These are phyloP conservation scores for Agelastica alni DNA, from an alignment of 2,888 invertebrate genomes.

Conservation along the genomic window DNA sequence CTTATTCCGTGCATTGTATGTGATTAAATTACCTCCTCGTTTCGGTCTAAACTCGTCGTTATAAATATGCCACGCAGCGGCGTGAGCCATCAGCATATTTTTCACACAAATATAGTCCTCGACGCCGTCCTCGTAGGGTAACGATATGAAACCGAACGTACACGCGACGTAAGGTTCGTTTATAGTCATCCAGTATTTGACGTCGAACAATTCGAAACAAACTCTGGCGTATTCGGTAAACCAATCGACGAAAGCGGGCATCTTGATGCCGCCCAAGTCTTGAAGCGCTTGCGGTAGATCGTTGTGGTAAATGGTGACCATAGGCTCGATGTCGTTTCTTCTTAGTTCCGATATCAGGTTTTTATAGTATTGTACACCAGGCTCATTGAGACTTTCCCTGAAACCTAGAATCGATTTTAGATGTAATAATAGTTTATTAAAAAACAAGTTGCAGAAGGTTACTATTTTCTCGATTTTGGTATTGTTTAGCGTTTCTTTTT, in stretches of 20 bases:
- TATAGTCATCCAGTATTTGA: slow-evolving; percentile 13
- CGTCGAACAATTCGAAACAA: slow-evolving; percentile 8
- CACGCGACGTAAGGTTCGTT: slow-evolving; percentile 38
- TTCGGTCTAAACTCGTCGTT: slow-evolving; percentile 61
- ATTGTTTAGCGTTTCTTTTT: too few relatives aligned
- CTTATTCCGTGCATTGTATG: too few relatives aligned
- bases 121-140: slow-evolving; percentile 58
- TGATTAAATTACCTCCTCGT: slow-evolving; percentile 50
- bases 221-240: slow-evolving; percentile 7
- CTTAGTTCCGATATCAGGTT: slow-evolving; percentile 16
- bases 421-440: too few relatives aligned
- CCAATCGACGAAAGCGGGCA: slow-evolving; percentile 2
- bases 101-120: slow-evolving; percentile 66
- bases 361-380: slow-evolving; percentile 19
- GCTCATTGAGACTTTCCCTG: slow-evolving; percentile 8
- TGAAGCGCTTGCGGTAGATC: slow-evolving; percentile 6
- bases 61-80: slow-evolving; percentile 64
- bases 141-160: slow-evolving; percentile 58
- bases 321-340: slow-evolving; percentile 15
- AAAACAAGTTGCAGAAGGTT: too few relatives aligned
- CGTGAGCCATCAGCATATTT: slow-evolving; percentile 68
- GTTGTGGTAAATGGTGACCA: slow-evolving; percentile 18
- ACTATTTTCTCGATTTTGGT: too few relatives aligned
- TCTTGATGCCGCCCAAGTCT: slow-evolving; percentile 9
- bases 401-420: slow-evolving; percentile 17